Base-by-base conservation (phyloP, 2,113 vertebrate species). In the Rhea pennata region DNA sequence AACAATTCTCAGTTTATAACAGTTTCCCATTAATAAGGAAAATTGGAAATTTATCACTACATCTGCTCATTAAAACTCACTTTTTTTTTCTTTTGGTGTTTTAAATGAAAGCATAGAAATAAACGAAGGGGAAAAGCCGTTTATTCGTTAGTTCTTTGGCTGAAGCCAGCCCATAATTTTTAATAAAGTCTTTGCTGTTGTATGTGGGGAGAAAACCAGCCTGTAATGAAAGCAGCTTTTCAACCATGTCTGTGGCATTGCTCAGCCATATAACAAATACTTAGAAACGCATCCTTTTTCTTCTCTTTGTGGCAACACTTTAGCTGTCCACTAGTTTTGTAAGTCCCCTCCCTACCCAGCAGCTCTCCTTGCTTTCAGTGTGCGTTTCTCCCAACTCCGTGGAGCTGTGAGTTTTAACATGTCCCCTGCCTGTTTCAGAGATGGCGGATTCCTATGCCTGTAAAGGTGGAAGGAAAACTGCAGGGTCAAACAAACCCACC, bases 361-460 rank as follows among this genome's bases (percentile, higher is more conserved):
- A 82, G 94, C 92, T 74, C 64, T 54, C 79, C 71, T 66, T 66
- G 39, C 78, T 88, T 82, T 56, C 36, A 36, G 88, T 92, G 76
- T 83, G 78, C 80, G 77, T 93, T 51, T 23, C 27, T 92, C 77
- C 80, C 6, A 1, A 44, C 83, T 88, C 76, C 4, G 0, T 81
- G 92, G 91, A 72, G 14, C n/a, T 21, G 23, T 59, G 88, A 91
- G 90, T 95, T 83, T 67, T 87, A 83, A 92, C 26, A 1, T 88
- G 71, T 93, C 36, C 62, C 62, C 82, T 95, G 39, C 92, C 97
- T 81, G 73, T 90, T 97, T 50, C 95, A 99, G 99, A 98, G 90
- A 99, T 99, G 99, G 98, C 99, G 64, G 99, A 98, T 93, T 97
- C 98, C 78, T 99, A 98, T 88, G 97, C 98, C 94, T 98, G 97